Percentiles rank a stretch among this genome's conserved stretches.
These are phyloP conservation scores for Psittacula echo DNA, from an alignment of 2,797 vertebrate species.

Conservation along the genomic window DNA sequence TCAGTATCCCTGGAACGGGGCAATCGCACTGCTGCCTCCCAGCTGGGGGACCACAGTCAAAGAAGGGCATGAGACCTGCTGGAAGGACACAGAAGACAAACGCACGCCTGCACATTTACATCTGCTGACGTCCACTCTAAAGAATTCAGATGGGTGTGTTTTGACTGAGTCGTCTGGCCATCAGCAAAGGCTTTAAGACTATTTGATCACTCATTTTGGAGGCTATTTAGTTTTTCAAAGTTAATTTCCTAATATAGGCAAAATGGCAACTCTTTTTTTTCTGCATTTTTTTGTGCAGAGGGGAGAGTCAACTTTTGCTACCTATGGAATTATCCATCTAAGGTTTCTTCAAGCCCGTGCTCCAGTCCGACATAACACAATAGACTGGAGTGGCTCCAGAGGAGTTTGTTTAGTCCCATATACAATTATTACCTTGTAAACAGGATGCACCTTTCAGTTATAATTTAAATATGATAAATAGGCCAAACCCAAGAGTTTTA, in stretches of 20 bases:
- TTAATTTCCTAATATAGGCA: neutral
- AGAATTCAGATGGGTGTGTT: neutral
- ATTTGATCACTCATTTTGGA: neutral
- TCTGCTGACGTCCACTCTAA: neutral
- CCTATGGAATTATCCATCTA: neutral
- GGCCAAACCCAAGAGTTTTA: slow-evolving; percentile 52
- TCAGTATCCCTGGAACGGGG: neutral
- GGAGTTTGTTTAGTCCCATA: slow-evolving; percentile 67
- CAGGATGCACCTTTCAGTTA: slow-evolving; percentile 75
- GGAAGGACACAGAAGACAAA: neutral
- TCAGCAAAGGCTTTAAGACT: neutral
- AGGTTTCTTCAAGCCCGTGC: slow-evolving; percentile 4
- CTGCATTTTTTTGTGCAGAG: neutral
- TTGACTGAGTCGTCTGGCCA: neutral
- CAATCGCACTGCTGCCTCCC: neutral
- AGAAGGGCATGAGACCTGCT: neutral
- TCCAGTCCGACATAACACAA: neutral
- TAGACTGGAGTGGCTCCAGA: slow-evolving; percentile 56
- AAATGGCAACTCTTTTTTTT: neutral
- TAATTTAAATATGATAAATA: slow-evolving; percentile 73
- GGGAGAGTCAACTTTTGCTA: neutral
- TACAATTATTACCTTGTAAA: slow-evolving; percentile 69
- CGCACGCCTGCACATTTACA: fast-evolving
- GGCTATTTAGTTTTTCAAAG: neutral
- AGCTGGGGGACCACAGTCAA: neutral